Evolutionary conservation across 2,797 vertebrate species (phyloP), one percentile per base, ranked within the genome.

Genomic region (Aphelocoma californica): DNA sequence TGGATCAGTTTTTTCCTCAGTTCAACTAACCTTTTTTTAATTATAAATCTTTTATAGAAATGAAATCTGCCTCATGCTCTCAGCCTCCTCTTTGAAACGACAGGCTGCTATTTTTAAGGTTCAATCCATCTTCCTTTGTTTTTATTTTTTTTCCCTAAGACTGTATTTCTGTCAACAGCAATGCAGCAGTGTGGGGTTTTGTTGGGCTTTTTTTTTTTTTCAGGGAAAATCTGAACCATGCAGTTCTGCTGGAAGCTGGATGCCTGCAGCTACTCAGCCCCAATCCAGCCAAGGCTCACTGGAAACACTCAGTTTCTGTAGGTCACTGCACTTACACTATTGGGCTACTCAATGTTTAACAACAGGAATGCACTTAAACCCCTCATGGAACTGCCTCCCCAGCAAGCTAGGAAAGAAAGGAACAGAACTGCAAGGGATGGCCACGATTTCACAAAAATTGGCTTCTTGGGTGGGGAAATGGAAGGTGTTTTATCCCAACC

Each of bases 1-100:
- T 65, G 67, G 74, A 80, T 93, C 88, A 88, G 65, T 74, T 77
- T 75, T 75, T 87, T 67, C 80, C 64, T 66, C 73, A 67, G 34
- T 73, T 80, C 90, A 71, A 78, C 81, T 79, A 86, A 90, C 70
- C 64, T 90, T 89, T 89, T 88, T 77, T 64, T 64, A 94, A 96
- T 94, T 94, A 94, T 81, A 91, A 80, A 86, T 89, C 85, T 96
- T 94, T 67, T 82, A 71, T 61, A 95, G 64, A 90, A 94, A 92
- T 48, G 86, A 88, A 85, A 85, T 72, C 87, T 88, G 57, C 87
- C 54, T 92, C 67, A 57, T 50, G 56, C 80, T 87, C 44, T 24
- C 80, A 86, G 40, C 7, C 60, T 86, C 42, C 50, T 67, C 83
- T 94, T 90, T 92, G 94, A 93, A 90, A 88, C 2, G 50, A 82